These are phyloP conservation scores for Tetraneura akinire DNA, from an alignment of 1,140 invertebrate genomes.

Conservation along the genomic window DNA sequence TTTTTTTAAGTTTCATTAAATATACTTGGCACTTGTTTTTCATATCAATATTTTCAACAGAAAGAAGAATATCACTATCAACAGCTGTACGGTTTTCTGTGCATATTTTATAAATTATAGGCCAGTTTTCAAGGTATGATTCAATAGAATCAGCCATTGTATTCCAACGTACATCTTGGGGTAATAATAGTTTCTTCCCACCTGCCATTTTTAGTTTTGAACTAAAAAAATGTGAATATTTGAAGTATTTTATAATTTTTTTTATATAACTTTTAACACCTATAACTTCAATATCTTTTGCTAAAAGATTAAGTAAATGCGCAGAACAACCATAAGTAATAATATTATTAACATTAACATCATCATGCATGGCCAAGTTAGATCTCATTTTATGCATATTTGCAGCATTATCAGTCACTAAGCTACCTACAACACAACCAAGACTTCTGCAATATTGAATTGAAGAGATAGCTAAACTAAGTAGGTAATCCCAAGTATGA, in stretches of 20 bases:
- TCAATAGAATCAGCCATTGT: not conserved
- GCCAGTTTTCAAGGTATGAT: not conserved
- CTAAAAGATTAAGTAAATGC: not conserved
- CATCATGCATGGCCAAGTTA: not conserved
- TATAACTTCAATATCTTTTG: not conserved
- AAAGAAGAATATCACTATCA: not conserved
- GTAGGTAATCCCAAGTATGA: not conserved
- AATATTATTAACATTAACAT: not conserved
- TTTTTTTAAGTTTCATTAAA: slow-evolving; percentile 19
- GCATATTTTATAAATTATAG: not conserved
- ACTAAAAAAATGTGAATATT: not conserved
- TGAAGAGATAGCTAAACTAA: not conserved
- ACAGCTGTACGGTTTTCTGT: not conserved
- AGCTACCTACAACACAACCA: not conserved
- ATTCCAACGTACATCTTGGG: slow-evolving; percentile 19
- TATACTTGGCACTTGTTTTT: not conserved
- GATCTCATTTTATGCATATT: slow-evolving; percentile 18
- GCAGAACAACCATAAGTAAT: not conserved
- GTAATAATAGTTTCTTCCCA: not conserved
- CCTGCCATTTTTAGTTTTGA: not conserved
- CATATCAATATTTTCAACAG: not conserved
- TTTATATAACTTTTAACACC: not conserved
- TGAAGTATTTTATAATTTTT: slow-evolving; percentile 1
- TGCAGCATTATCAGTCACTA: slow-evolving; percentile 1
- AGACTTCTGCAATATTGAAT: not conserved